phyloP scores from a whole-genome alignment of 2,888 invertebrate species.

The Auanema freiburgensis region DNA sequence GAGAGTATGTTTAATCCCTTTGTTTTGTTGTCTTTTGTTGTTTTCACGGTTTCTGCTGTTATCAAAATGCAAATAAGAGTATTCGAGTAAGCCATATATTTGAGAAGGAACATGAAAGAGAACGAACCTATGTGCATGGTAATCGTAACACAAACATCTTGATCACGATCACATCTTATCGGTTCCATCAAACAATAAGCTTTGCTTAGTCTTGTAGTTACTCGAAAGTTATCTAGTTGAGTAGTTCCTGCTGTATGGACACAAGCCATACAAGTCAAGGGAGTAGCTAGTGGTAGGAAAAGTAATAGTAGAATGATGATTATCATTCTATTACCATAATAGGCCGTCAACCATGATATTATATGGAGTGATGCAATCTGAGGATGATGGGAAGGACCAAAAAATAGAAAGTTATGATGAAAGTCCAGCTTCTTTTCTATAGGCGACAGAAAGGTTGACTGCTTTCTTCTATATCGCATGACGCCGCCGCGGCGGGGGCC shows the following conservation, averaged over 20 bases:
- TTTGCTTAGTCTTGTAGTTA: slow-evolving; percentile 48
- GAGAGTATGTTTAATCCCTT: neutral
- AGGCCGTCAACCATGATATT: no score
- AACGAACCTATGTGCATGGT: slow-evolving; percentile 53
- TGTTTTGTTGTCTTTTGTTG: slow-evolving; percentile 4
- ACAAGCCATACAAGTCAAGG: slow-evolving; percentile 25
- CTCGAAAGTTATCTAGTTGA: slow-evolving; percentile 58
- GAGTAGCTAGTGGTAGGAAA: slow-evolving; percentile 7
- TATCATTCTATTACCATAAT: no score
- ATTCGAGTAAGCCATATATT: neutral
- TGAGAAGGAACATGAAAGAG: slow-evolving; percentile 6
- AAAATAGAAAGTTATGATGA: no score
- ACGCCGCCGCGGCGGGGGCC: no score
- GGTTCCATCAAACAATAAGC: slow-evolving; percentile 55
- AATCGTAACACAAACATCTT: slow-evolving; percentile 60
- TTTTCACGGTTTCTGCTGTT: neutral
- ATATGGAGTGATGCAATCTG: no score
- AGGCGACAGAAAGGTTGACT: no score
- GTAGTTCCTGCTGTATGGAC: slow-evolving; percentile 50
- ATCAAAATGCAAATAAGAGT: slow-evolving; percentile 5
- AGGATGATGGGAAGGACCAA: no score
- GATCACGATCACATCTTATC: slow-evolving; percentile 56
- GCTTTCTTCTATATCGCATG: no score
- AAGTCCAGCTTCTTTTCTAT: no score
- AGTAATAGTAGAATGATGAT: slow-evolving; percentile 1